Evolutionary conservation across 1,140 invertebrate species (phyloP).

Genomic region (Mya arenaria): DNA sequence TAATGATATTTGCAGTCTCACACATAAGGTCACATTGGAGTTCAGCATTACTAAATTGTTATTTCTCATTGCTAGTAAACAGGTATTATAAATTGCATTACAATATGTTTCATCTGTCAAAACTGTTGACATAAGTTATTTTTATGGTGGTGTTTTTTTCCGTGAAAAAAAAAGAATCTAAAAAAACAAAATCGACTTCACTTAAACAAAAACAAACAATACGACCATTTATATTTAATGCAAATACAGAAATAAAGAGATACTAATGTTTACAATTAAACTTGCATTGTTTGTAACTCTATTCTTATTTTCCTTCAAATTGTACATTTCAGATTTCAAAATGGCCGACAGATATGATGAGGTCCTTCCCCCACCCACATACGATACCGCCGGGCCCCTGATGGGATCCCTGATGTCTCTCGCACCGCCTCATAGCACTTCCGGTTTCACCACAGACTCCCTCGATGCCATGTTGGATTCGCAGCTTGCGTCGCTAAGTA

Average conservation of each 20-base stretch:
- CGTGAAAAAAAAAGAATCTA: background rate
- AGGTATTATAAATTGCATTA: no score
- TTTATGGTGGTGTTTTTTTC: background rate
- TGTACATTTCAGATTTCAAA: background rate
- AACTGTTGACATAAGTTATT: no score
- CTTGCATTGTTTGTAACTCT: background rate
- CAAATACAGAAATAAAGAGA: background rate
- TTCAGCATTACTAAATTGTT: no score
- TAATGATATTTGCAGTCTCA: no score
- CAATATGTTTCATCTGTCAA: no score
- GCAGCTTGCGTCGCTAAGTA: conserved; percentile 15
- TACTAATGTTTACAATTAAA: background rate
- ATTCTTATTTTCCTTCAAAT: background rate
- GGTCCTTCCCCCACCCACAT: conserved; percentile 28
- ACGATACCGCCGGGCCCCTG: conserved; percentile 18
- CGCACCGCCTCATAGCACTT: background rate
- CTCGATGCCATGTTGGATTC: conserved; percentile 31
- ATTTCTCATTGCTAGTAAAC: no score
- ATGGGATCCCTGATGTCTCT: conserved; percentile 4
- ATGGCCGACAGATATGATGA: conserved; percentile 49
- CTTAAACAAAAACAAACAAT: background rate
- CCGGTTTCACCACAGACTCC: background rate
- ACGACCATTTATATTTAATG: background rate
- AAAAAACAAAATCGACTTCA: background rate
- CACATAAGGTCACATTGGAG: no score